Percentiles rank a stretch among this genome's conserved stretches.
phyloP scores from a whole-genome alignment of 1,140 invertebrate genomes.

The Lethocerus indicus region DNA sequence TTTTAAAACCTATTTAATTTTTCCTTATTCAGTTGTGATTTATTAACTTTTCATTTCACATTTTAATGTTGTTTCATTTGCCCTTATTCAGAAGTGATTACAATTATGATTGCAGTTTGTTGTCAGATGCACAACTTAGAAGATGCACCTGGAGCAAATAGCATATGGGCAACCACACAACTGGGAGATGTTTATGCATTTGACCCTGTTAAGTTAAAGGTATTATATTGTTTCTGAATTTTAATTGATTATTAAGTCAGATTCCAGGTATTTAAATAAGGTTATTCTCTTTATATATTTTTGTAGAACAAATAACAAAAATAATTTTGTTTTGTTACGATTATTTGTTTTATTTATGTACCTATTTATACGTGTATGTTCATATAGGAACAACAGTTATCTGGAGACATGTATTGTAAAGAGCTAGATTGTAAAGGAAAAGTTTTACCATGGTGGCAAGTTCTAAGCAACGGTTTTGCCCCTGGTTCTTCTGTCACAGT shows the following conservation, averaged over 20 bases:
- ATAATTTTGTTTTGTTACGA: background rate
- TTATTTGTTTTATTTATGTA: background rate
- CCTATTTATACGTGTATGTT: background rate
- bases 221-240: constrained; percentile 18
- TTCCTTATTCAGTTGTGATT: background rate
- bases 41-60: background rate
- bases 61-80: constrained; percentile 7
- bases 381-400: constrained; percentile 24
- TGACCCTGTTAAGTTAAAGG: constrained; percentile 40
- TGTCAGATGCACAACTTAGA: constrained; percentile 50
- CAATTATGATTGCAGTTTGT: constrained; percentile 29
- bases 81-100: background rate
- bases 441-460: constrained; percentile 34
- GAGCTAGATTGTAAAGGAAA: constrained; percentile 50
- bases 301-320: background rate
- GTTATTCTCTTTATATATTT: background rate
- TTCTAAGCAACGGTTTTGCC: constrained; percentile 39
- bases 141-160: constrained; percentile 42
- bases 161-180: constrained; percentile 60
- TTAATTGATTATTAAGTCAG: background rate
- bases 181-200: constrained; percentile 66
- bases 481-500: constrained; percentile 44
- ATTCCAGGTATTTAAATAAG: background rate
- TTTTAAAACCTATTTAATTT: background rate
- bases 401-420: constrained; percentile 28